Evolutionary conservation across 1,140 invertebrate species (phyloP).

Genomic region (Atta cephalotes): DNA sequence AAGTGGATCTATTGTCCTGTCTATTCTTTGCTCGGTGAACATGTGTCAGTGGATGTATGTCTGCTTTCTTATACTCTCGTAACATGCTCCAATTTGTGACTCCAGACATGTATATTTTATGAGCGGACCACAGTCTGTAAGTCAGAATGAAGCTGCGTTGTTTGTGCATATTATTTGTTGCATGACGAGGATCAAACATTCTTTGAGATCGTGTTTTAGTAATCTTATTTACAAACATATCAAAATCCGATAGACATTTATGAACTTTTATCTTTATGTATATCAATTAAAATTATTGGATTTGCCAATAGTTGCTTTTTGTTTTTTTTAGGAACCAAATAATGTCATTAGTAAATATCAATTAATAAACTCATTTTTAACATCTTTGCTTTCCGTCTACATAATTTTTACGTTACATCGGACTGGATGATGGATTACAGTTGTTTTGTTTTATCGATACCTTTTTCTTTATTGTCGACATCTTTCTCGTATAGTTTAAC

Average conservation of each 20-base stretch:
- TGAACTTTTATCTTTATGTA: not conserved
- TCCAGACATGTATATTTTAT: constrained; percentile 51
- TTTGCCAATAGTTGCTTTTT: too few species aligned
- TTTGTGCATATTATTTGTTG: constrained; percentile 33
- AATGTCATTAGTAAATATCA: too few species aligned
- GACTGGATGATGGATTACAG: too few species aligned
- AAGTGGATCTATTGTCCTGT: constrained; percentile 52
- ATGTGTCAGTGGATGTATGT: constrained; percentile 58
- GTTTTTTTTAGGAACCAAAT: too few species aligned
- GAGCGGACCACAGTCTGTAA: constrained; percentile 31
- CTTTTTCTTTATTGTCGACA: too few species aligned
- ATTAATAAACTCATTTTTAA: too few species aligned
- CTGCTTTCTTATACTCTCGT: constrained; percentile 56
- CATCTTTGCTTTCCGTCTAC: too few species aligned
- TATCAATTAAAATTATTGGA: not conserved
- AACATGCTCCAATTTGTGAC: constrained; percentile 58
- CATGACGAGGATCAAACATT: not conserved
- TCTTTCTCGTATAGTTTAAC: too few species aligned
- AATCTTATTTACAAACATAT: not conserved
- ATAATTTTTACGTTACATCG: too few species aligned
- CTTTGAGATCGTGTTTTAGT: not conserved
- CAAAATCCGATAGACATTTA: not conserved
- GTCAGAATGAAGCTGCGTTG: constrained; percentile 22
- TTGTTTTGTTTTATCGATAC: too few species aligned
- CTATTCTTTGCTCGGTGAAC: constrained; percentile 41